phyloP scores from a whole-genome alignment of 2,888 invertebrate species.

The Eutolmus rufibarbis region DNA sequence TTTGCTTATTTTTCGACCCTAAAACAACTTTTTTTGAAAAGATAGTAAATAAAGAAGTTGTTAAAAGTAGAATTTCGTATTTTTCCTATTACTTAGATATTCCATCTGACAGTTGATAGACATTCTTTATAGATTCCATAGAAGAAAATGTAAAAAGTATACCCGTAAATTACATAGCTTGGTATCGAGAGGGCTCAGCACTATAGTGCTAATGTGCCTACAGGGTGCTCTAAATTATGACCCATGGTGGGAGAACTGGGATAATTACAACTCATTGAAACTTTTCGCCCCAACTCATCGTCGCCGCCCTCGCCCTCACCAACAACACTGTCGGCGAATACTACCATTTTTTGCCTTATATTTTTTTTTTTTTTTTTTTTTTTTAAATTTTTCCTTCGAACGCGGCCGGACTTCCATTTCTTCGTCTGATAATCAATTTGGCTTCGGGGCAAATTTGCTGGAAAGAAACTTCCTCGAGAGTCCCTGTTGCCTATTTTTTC shows the following conservation, averaged over 20 bases:
- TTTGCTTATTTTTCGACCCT: too few relatives aligned
- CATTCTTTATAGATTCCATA: neutral
- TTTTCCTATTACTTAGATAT: neutral
- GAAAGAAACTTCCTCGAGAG: neutral
- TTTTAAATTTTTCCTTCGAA: neutral
- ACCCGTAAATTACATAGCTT: neutral
- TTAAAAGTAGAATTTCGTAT: neutral
- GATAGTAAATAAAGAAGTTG: too few relatives aligned
- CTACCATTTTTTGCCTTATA: neutral
- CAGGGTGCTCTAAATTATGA: conserved; percentile 17
- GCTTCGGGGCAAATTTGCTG: conserved; percentile 34
- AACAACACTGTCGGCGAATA: neutral
- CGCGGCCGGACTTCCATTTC: neutral
- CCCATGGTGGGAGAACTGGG: neutral
- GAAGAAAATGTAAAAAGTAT: neutral
- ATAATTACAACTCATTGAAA: conserved; percentile 35
- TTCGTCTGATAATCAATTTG: conserved; percentile 40
- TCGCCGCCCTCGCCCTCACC: neutral
- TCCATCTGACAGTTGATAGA: neutral
- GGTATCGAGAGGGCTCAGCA: neutral
- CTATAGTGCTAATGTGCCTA: conserved; percentile 4
- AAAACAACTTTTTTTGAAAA: too few relatives aligned
- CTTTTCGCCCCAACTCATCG: neutral
- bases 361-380: too few relatives aligned
- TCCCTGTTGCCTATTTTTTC: conserved; percentile 9